Evolutionary conservation across 2,797 vertebrate species (phyloP).

Genomic region (Myoxocephalus aenaeus): DNA sequence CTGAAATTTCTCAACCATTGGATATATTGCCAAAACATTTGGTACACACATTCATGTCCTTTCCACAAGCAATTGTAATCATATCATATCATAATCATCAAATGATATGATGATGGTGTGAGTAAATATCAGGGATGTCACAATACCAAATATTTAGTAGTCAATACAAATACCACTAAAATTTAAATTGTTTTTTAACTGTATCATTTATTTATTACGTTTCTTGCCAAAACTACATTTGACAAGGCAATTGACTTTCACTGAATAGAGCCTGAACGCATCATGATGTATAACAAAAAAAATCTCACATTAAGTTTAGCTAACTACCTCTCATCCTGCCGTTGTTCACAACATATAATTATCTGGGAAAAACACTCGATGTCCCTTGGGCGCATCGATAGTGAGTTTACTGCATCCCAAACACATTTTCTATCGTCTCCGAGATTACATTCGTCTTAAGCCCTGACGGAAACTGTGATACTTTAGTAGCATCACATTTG

Average conservation of each 20-base stretch:
- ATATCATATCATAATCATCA: neutral
- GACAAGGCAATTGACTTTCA: neutral
- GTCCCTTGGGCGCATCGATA: neutral
- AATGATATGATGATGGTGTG: too few relatives aligned
- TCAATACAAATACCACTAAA: too few relatives aligned
- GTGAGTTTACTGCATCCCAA: neutral
- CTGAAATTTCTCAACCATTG: constrained; percentile 1
- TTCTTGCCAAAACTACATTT: neutral
- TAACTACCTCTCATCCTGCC: neutral
- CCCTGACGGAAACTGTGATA: too few relatives aligned
- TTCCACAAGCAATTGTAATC: neutral
- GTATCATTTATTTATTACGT: neutral
- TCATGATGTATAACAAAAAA: neutral
- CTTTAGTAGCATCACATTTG: neutral
- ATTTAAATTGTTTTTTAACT: too few relatives aligned
- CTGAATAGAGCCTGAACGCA: neutral
- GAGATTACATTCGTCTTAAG: neutral
- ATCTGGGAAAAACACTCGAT: neutral
- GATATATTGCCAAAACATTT: neutral
- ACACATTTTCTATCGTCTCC: neutral
- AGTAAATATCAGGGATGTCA: neutral
- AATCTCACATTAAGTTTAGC: neutral
- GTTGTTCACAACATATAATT: neutral
- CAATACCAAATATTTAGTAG: neutral
- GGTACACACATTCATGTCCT: neutral